These are phyloP conservation scores for Rhorus exstirpatorius DNA, from an alignment of 2,888 invertebrate species.

Conservation along the genomic window DNA sequence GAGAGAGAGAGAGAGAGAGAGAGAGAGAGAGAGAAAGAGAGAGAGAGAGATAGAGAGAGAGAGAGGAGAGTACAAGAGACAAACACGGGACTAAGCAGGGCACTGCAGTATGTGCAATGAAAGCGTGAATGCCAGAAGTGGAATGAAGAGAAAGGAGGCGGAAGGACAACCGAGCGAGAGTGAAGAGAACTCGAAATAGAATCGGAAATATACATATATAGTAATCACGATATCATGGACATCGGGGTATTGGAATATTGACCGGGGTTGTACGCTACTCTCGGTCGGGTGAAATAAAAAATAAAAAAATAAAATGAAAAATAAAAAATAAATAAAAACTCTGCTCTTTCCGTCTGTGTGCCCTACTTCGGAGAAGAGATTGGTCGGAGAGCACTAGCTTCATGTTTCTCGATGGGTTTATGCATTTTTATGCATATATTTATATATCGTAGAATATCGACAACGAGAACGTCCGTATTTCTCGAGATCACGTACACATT, in stretches of 20 bases:
- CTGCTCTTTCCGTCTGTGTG: slow-evolving; percentile 55
- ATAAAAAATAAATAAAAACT: slow-evolving; percentile 45
- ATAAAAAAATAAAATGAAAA: slow-evolving; percentile 19
- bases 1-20: slow-evolving; percentile 37
- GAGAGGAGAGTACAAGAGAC: slow-evolving; percentile 28
- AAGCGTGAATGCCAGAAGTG: slow-evolving; percentile 44
- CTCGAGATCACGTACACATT: slow-evolving; percentile 9
- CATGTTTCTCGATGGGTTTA: slow-evolving; percentile 43
- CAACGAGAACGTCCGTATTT: slow-evolving; percentile 35
- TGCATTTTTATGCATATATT: slow-evolving; percentile 7
- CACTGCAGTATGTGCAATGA: slow-evolving; percentile 34
- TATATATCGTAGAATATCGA: slow-evolving; percentile 28
- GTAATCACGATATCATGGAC: background rate
- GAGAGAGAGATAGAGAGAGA: slow-evolving; percentile 34
- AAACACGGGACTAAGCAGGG: slow-evolving; percentile 3
- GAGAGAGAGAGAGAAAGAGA: slow-evolving; percentile 28
- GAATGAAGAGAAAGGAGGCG: slow-evolving; percentile 50
- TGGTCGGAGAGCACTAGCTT: slow-evolving; percentile 47
- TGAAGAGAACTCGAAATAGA: slow-evolving; percentile 62
- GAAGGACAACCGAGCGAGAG: slow-evolving; percentile 56
- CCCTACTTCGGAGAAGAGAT: slow-evolving; percentile 60
- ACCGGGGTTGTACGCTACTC: slow-evolving; percentile 52
- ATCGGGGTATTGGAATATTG: slow-evolving; percentile 60
- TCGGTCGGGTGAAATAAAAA: slow-evolving; percentile 31
- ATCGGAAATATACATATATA: slow-evolving; percentile 10